A percentile compares a stretch with the other conserved stretches of the same genome.
Evolutionary conservation across 2,797 vertebrate species (phyloP).

Genomic region (Acrossocheilus wenchowensis): DNA sequence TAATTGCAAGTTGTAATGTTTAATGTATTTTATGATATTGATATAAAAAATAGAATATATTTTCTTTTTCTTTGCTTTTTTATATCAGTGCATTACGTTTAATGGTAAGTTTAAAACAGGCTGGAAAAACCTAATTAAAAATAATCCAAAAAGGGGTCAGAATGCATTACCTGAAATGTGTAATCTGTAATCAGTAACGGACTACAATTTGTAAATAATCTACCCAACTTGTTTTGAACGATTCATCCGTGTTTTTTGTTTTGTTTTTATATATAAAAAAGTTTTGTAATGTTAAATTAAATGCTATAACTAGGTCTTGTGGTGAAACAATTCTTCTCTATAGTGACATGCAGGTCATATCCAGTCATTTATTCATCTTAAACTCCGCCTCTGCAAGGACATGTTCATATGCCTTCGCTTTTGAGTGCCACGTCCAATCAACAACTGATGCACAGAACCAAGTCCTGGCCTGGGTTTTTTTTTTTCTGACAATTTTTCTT

Average conservation of each 20-base stretch:
- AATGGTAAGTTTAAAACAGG: too few species aligned
- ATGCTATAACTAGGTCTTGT: neutral
- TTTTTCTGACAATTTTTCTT: neutral
- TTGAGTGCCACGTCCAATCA: neutral
- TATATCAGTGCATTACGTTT: too few species aligned
- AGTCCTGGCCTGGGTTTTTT: too few species aligned
- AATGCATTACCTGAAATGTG: too few species aligned
- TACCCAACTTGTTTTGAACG: neutral
- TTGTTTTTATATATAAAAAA: neutral
- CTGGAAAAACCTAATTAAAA: too few species aligned
- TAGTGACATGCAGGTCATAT: neutral
- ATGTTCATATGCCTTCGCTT: neutral
- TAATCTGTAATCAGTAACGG: too few species aligned
- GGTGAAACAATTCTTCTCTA: neutral
- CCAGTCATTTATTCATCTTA: neutral
- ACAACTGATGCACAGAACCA: neutral
- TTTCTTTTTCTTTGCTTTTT: too few species aligned
- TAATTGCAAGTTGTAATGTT: too few species aligned
- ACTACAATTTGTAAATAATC: too few species aligned
- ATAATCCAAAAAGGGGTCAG: too few species aligned
- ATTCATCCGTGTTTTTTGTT: neutral
- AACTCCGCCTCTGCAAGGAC: neutral
- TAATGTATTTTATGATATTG: too few species aligned
- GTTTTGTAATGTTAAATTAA: neutral
- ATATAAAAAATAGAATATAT: too few species aligned